Percentiles rank a stretch among this genome's conserved stretches.
Conservation (phyloP, 2,113 vertebrate species). For the Fukomys damarensis region DNA sequence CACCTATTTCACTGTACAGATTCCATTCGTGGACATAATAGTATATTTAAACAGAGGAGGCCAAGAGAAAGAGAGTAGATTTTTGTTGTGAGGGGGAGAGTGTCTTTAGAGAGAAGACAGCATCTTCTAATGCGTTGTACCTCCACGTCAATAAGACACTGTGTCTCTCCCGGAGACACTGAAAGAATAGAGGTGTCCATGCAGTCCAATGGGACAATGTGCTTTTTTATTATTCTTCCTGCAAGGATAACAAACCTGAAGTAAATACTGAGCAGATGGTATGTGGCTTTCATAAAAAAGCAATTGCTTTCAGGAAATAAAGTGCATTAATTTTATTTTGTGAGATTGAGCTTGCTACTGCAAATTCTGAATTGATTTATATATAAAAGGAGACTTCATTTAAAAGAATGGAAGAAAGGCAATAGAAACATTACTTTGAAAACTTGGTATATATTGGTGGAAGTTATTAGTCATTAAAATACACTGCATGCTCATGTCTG, state of each 20-base stretch:
- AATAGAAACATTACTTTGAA: background rate
- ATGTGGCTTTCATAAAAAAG: slow-evolving; percentile 38
- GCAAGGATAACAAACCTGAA: background rate
- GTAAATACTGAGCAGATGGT: slow-evolving; percentile 53
- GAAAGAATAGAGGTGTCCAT: background rate
- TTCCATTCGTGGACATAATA: fast-evolving
- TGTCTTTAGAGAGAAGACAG: fast-evolving
- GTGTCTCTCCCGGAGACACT: background rate
- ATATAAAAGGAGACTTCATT: background rate
- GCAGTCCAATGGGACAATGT: background rate
- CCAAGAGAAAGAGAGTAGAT: background rate
- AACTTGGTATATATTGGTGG: background rate
- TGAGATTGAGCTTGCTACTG: background rate
- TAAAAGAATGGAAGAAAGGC: background rate
- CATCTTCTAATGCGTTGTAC: background rate
- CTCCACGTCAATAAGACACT: background rate
- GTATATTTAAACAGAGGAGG: background rate
- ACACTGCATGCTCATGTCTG: slow-evolving; percentile 38
- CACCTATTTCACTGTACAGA: background rate
- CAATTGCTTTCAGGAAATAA: slow-evolving; percentile 56
- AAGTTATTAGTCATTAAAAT: slow-evolving; percentile 16
- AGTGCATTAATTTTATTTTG: slow-evolving; percentile 30
- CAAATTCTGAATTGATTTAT: slow-evolving; percentile 44
- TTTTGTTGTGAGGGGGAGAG: fast-evolving
- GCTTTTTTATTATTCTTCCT: slow-evolving; percentile 23